Evolutionary conservation across 2,888 invertebrate genomes (phyloP), one percentile per base, ranked within the genome.

Genomic region (Oasisia sp.): DNA sequence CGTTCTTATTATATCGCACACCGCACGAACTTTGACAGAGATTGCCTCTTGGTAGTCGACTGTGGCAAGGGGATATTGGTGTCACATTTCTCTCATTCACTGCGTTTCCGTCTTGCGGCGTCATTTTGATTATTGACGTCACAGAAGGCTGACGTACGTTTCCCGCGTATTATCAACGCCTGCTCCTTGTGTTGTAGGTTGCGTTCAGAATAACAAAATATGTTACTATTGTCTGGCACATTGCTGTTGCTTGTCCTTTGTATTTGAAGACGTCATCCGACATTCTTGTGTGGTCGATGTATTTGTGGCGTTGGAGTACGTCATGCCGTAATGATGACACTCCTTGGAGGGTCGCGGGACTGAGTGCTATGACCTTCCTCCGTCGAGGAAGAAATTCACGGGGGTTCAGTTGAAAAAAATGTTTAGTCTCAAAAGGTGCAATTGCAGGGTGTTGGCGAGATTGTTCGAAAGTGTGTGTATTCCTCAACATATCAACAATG

Each of bases 71-170:
- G 19, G 74, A 74, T 5, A 74, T 74, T n/a, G 74, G 74, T 74
- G 74, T 74, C 74, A 74, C 74, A 74, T 74, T 74, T 74, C 74
- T 74, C 74, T 74, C 74, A 74, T 74, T 74, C 74, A 74, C 74
- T 74, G 74, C 19, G 0, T 74, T 74, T n/a, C 74, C 74, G 74
- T n/a, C 74, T 27, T 27, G 74, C 74, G 27, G 19, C 14, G 50
- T 50, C 50, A 27, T 74, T 74, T 19, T 19, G 74, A n/a, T 74
- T 74, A 74, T 74, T 74, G 74, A 74, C 74, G 74, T 74, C 74
- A 74, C 27, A n/a, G 19, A n/a, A 74, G 5, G 74, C 19, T 19
- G 74, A 74, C 74, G n/a, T 74, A 74, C 27, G 74, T n/a, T 19
- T 50, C 8, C 50, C 50, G 14, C 50, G 74, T 27, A 74, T 19